A percentile compares a stretch with the other conserved stretches of the same genome.
These are phyloP conservation scores for Pseudococcus viburni DNA, from an alignment of 2,888 invertebrate genomes.

Conservation along the genomic window DNA sequence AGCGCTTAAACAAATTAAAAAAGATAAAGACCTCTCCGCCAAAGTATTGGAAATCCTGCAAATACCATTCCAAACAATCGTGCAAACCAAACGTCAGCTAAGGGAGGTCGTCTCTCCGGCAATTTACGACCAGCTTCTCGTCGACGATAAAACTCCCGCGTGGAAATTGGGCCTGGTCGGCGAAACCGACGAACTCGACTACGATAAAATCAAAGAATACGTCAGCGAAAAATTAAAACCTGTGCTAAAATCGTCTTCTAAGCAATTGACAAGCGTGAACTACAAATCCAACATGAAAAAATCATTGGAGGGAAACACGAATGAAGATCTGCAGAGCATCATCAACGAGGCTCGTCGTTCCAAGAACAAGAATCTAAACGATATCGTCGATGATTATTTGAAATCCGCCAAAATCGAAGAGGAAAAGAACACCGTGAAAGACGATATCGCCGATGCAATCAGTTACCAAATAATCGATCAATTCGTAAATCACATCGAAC, in stretches of 20 bases:
- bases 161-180: too few species aligned
- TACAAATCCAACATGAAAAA: background rate
- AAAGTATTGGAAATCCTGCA: too few species aligned
- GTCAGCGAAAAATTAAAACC: background rate
- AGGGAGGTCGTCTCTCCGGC: too few species aligned
- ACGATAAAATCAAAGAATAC: background rate
- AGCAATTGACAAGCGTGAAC: background rate
- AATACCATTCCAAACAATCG: too few species aligned
- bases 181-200: background rate
- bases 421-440: background rate
- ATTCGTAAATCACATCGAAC: background rate
- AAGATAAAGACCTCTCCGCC: background rate
- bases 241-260: background rate
- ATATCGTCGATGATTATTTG: background rate
- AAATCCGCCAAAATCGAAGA: background rate
- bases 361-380: background rate
- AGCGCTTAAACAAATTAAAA: background rate
- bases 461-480: background rate
- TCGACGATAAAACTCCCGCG: too few species aligned
- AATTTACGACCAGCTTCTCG: too few species aligned
- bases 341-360: background rate
- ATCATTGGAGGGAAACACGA: background rate
- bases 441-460: background rate
- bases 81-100: too few species aligned
- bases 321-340: background rate